phyloP scores from a whole-genome alignment of 2,888 invertebrate genomes.

The Drosophila siamana region DNA sequence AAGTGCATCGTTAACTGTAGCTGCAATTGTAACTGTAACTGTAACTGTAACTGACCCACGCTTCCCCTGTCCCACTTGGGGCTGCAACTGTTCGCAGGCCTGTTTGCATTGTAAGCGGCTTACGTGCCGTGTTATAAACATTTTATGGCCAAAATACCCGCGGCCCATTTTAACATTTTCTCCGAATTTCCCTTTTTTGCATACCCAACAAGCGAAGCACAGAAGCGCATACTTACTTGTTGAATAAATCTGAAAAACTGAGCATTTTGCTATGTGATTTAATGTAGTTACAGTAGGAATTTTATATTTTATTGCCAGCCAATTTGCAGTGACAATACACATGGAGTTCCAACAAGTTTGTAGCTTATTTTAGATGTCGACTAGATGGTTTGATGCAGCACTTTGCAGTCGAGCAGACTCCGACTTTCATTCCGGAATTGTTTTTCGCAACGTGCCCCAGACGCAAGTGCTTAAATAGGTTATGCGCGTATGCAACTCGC shows the following conservation, averaged over 20 bases:
- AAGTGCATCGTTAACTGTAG: conserved; percentile 19
- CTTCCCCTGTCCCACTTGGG: background rate
- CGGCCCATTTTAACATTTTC: conserved; percentile 5
- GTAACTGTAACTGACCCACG: background rate
- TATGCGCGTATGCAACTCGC: background rate
- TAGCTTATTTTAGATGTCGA: too few species aligned
- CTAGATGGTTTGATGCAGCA: background rate
- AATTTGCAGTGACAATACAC: too few species aligned
- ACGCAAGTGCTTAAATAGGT: conserved; percentile 6
- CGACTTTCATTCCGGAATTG: background rate
- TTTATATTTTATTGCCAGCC: too few species aligned
- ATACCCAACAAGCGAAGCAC: background rate
- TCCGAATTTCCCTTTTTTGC: background rate
- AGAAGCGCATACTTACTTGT: background rate
- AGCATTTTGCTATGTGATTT: too few species aligned
- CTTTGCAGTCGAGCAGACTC: background rate
- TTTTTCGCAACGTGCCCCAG: background rate
- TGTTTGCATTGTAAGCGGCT: conserved; percentile 46
- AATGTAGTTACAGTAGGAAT: too few species aligned
- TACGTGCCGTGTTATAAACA: conserved; percentile 40
- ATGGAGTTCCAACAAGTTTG: too few species aligned
- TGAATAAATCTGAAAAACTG: background rate
- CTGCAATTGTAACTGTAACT: conserved; percentile 5
- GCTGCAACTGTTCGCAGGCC: conserved; percentile 16
- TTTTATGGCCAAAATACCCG: conserved; percentile 35